These are phyloP conservation scores for Elachura formosa DNA, from an alignment of 2,113 vertebrate species.

Conservation along the genomic window DNA sequence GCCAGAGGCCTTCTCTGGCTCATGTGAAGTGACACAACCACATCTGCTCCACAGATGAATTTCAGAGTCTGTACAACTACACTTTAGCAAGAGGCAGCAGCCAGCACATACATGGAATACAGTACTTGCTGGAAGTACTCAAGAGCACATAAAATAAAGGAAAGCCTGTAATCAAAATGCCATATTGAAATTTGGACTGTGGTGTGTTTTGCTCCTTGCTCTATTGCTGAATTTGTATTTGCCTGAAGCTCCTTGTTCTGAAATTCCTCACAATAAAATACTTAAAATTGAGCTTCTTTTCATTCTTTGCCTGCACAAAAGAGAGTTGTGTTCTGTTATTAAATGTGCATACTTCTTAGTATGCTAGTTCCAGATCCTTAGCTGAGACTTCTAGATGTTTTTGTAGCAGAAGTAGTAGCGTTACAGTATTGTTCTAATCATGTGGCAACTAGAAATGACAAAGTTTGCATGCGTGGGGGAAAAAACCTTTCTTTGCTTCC, in stretches of 20 bases:
- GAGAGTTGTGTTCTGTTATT: background rate
- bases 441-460: background rate
- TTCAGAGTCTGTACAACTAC: background rate
- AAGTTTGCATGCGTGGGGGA: background rate
- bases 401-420: background rate
- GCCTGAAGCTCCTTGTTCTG: background rate
- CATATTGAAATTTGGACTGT: background rate
- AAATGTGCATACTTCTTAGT: background rate
- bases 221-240: background rate
- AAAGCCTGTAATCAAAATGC: background rate
- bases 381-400: background rate
- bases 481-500: background rate
- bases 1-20: background rate
- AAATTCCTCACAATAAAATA: background rate
- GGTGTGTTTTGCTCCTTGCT: background rate
- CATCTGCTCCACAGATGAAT: background rate
- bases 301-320: background rate
- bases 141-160: background rate
- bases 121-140: background rate
- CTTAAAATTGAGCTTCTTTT: background rate
- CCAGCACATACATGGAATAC: background rate
- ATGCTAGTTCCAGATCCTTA: background rate
- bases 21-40: fast-evolving
- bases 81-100: background rate
- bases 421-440: background rate